These are phyloP conservation scores for Nymphalis urticae DNA, from an alignment of 2,888 invertebrate genomes.

Conservation along the genomic window DNA sequence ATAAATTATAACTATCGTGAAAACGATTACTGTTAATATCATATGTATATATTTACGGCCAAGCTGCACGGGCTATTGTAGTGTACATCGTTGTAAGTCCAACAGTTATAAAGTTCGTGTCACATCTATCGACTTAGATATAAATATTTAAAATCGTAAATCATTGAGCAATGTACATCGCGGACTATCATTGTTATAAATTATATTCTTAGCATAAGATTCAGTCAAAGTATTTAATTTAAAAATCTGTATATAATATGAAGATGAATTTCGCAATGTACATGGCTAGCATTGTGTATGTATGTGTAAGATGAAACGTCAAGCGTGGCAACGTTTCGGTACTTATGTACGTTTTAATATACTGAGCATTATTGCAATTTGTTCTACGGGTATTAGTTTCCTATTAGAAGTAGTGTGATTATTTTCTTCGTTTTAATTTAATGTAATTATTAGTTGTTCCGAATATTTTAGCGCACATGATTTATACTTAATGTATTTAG, in stretches of 20 bases:
- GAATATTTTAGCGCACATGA: conserved; percentile 69
- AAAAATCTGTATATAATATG: conserved; percentile 52
- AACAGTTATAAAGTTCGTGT: conserved; percentile 39
- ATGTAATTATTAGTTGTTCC: conserved; percentile 55
- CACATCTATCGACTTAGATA: conserved; percentile 38
- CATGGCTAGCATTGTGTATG: conserved; percentile 42
- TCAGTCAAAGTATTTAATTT: conserved; percentile 58
- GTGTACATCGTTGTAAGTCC: conserved; percentile 14
- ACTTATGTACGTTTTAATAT: conserved; percentile 21
- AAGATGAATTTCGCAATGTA: conserved; percentile 62
- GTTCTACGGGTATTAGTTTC: conserved; percentile 83
- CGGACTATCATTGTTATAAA: conserved; percentile 48
- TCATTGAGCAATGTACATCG: conserved; percentile 52
- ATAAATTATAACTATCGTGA: conserved; percentile 46
- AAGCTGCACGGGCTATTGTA: conserved; percentile 14
- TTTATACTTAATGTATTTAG: conserved; percentile 56
- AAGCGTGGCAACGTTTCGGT: conserved; percentile 22
- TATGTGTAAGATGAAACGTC: conserved; percentile 27
- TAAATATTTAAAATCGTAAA: conserved; percentile 32
- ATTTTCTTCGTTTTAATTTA: conserved; percentile 68
- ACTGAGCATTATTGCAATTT: conserved; percentile 69
- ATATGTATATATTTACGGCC: conserved; percentile 37
- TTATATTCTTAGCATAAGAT: conserved; percentile 48
- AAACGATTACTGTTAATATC: conserved; percentile 55
- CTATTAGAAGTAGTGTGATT: conserved; percentile 77